Conservation (phyloP, 2,888 invertebrate genomes). For the Lymantria monacha region DNA sequence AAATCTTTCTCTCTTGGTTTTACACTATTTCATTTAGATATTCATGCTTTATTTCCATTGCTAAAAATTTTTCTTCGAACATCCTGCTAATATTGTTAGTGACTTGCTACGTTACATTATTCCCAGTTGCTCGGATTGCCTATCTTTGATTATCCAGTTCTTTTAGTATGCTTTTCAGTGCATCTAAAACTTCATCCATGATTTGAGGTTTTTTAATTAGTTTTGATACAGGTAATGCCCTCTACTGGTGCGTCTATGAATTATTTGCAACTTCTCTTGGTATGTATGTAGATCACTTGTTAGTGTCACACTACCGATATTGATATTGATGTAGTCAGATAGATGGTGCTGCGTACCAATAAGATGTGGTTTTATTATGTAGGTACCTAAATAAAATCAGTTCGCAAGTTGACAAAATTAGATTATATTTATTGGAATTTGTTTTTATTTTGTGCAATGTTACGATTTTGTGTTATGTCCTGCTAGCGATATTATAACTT, state of each 20-base stretch:
- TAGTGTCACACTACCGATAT: background rate
- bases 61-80: background rate
- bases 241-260: too few species aligned
- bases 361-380: background rate
- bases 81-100: background rate
- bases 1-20: conserved; percentile 2
- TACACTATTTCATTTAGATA: background rate
- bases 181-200: background rate
- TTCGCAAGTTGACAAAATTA: background rate
- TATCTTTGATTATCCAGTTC: background rate
- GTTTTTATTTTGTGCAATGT: too few species aligned
- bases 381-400: too few species aligned
- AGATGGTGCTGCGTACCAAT: background rate
- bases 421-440: too few species aligned
- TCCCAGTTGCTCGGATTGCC: background rate
- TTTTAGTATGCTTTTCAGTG: background rate
- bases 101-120: background rate
- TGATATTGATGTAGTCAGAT: background rate
- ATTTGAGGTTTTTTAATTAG: background rate
- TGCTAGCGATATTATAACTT: too few species aligned
- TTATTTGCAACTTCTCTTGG: background rate
- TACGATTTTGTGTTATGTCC: too few species aligned
- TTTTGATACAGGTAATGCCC: background rate
- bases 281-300: background rate
- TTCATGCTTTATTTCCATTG: background rate